phyloP scores from a whole-genome alignment of 1,140 invertebrate species.

The Tachypleus tridentatus region DNA sequence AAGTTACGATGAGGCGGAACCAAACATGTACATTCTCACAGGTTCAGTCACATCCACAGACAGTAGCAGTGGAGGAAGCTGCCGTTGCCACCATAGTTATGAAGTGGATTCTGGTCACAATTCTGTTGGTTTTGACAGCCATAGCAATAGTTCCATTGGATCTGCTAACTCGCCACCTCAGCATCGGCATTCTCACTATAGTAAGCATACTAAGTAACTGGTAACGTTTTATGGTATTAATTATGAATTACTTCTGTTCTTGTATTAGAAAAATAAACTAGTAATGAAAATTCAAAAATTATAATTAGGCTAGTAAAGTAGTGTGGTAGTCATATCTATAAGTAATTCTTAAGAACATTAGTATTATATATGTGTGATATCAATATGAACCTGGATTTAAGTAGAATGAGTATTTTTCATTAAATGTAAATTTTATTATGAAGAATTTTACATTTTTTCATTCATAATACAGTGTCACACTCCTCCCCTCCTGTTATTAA shows the following conservation, averaged over 20 bases:
- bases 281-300: no score
- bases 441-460: neutral
- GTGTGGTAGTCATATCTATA: no score
- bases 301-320: no score
- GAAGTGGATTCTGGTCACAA: slow-evolving; percentile 56
- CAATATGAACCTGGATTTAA: no score
- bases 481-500: slow-evolving; percentile 5
- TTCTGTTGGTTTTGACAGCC: slow-evolving; percentile 60
- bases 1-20: no score
- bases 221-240: no score
- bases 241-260: no score
- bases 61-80: slow-evolving; percentile 24
- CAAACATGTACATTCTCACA: slow-evolving; percentile 23
- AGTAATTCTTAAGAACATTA: no score
- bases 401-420: slow-evolving; percentile 1
- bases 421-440: neutral
- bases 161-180: slow-evolving; percentile 28
- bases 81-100: slow-evolving; percentile 26
- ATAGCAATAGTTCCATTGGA: slow-evolving; percentile 48
- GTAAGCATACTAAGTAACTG: no score
- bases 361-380: no score
- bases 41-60: slow-evolving; percentile 69
- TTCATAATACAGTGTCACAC: slow-evolving; percentile 20
- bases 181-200: slow-evolving; percentile 13
- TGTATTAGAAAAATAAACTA: no score